These are phyloP conservation scores for Aythya baeri DNA, from an alignment of 2,113 vertebrate genomes.

Conservation along the genomic window DNA sequence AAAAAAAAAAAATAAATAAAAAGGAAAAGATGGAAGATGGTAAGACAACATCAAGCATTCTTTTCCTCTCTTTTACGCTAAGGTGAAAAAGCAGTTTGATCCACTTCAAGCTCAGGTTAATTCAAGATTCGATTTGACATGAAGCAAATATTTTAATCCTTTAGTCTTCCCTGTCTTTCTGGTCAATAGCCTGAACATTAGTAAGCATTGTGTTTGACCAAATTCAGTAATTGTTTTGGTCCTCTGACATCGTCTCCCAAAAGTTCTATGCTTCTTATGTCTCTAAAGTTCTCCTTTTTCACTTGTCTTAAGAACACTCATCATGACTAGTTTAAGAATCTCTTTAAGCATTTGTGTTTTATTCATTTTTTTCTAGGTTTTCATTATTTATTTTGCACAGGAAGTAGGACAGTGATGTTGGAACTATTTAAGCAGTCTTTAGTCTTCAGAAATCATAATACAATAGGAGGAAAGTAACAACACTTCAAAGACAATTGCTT, in stretches of 20 bases:
- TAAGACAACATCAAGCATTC: background rate
- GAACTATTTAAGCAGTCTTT: background rate
- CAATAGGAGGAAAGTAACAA: background rate
- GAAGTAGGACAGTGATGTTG: background rate
- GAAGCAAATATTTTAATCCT: background rate
- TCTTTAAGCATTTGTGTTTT: background rate
- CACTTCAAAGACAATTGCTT: background rate
- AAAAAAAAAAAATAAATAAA: background rate
- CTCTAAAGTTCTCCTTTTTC: background rate
- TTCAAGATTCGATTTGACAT: background rate
- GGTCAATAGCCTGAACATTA: background rate
- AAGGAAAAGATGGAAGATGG: accelerated
- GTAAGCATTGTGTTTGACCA: background rate
- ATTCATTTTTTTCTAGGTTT: background rate
- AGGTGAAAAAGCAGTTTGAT: background rate
- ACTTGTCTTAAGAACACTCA: background rate
- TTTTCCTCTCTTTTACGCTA: background rate
- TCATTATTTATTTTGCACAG: background rate
- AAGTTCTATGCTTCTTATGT: background rate
- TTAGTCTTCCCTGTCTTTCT: background rate
- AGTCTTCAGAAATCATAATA: background rate
- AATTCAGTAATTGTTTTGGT: background rate
- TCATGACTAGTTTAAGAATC: background rate
- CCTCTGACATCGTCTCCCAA: background rate
- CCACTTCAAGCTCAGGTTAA: background rate